These are phyloP conservation scores for Drosophila tristis DNA, from an alignment of 1,140 invertebrate species.

Conservation along the genomic window DNA sequence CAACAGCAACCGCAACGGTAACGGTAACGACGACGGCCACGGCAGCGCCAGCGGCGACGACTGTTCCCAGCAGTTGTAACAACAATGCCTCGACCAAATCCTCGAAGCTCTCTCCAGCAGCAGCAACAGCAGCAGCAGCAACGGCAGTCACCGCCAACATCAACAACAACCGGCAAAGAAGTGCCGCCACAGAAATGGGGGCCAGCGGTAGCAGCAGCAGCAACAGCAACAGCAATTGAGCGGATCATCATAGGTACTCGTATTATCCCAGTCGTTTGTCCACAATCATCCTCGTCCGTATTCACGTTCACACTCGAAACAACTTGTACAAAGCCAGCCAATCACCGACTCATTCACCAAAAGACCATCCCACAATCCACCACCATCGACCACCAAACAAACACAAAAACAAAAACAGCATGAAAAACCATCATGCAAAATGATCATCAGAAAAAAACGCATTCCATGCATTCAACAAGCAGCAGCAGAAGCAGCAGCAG, in stretches of 20 bases:
- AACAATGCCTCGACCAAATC: neutral
- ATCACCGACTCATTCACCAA: too few relatives aligned
- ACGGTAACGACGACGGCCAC: neutral
- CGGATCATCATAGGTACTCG: neutral
- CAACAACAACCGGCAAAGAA: too few relatives aligned
- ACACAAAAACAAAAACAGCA: too few relatives aligned
- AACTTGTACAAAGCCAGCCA: too few relatives aligned
- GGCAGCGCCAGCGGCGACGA: neutral
- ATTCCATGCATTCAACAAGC: conserved; percentile 1
- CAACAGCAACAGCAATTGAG: conserved; percentile 7
- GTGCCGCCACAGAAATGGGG: neutral
- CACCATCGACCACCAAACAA: too few relatives aligned
- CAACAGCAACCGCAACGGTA: neutral
- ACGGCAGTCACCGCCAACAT: neutral
- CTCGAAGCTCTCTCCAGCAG: too few relatives aligned
- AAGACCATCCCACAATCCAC: too few relatives aligned
- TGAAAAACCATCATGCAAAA: too few relatives aligned
- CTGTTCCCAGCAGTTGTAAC: conserved; percentile 2
- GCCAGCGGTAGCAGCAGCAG: neutral
- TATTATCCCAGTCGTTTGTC: neutral
- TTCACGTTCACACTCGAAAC: too few relatives aligned
- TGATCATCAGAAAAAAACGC: too few relatives aligned
- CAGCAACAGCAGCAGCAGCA: neutral
- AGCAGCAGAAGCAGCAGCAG: neutral
- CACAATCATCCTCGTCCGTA: too few relatives aligned